A percentile compares a stretch with the other conserved stretches of the same genome.
These are phyloP conservation scores for Sebastes wilsoni DNA, from an alignment of 2,797 vertebrate species.

Conservation along the genomic window DNA sequence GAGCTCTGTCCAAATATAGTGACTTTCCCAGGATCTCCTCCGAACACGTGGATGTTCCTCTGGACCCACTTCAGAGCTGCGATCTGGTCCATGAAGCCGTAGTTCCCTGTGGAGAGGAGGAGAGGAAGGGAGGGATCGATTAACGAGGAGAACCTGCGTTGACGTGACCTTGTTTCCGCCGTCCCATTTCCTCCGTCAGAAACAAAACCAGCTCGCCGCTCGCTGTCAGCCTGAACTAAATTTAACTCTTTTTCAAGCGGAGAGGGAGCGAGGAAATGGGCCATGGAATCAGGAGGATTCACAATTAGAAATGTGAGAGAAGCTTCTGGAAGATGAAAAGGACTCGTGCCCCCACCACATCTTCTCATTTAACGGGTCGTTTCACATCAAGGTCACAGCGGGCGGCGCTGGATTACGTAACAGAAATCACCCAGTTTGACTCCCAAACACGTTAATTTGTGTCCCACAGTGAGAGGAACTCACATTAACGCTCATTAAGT, in stretches of 20 bases:
- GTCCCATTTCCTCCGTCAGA: constrained; percentile 47
- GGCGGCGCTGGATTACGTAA: constrained; percentile 16
- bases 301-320: constrained; percentile 35
- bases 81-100: constrained; percentile 88
- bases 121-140: neutral
- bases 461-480: neutral
- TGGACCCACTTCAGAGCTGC: constrained; percentile 85
- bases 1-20: constrained; percentile 86
- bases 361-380: constrained; percentile 26
- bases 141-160: constrained; percentile 1
- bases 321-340: neutral
- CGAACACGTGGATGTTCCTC: constrained; percentile 82
- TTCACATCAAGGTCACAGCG: constrained; percentile 37
- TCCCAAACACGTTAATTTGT: neutral
- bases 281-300: constrained; percentile 24
- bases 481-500: constrained; percentile 18
- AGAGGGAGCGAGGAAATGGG: constrained; percentile 46
- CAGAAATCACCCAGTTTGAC: constrained; percentile 5
- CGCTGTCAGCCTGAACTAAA: constrained; percentile 32
- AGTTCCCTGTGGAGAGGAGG: constrained; percentile 78
- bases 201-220: constrained; percentile 9
- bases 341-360: neutral
- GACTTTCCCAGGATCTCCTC: constrained; percentile 83
- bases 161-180: constrained; percentile 30
- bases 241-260: constrained; percentile 28